Evolutionary conservation across 2,797 vertebrate species (phyloP).

Genomic region (Philypnodon macrostomus): DNA sequence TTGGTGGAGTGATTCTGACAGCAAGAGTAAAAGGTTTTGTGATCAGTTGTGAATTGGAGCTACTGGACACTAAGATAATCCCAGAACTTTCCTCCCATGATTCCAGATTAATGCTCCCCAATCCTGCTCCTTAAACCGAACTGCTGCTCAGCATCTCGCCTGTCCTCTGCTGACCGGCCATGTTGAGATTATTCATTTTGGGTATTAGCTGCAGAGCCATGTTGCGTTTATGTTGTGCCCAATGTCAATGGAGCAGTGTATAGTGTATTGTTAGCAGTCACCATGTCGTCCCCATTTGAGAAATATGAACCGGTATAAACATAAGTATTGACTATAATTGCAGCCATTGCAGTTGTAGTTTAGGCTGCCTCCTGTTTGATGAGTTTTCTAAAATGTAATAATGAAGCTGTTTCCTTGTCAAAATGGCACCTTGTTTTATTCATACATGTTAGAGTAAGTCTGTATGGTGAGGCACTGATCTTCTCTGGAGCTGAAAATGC

Average conservation of each 20-base stretch:
- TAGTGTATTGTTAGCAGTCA: conserved; percentile 44
- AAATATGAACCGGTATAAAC: conserved; percentile 39
- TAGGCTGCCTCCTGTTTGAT: conserved; percentile 16
- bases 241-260: conserved; percentile 12
- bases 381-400: too few relatives aligned
- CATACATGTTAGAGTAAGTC: too few relatives aligned
- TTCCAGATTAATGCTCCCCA: conserved; percentile 67
- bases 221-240: conserved; percentile 55
- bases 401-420: too few relatives aligned
- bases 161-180: conserved; percentile 44
- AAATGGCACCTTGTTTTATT: too few relatives aligned
- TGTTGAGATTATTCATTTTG: conserved; percentile 51
- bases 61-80: conserved; percentile 12
- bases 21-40: conserved; percentile 2
- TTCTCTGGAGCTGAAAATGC: too few relatives aligned
- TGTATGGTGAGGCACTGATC: too few relatives aligned
- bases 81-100: conserved; percentile 41
- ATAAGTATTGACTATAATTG: conserved; percentile 13
- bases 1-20: neutral
- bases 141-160: conserved; percentile 38
- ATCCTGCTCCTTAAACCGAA: too few relatives aligned
- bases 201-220: conserved; percentile 45
- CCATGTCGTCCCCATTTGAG: conserved; percentile 24
- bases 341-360: conserved; percentile 21
- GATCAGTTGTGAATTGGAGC: conserved; percentile 21